phyloP scores from a whole-genome alignment of 1,140 invertebrate genomes.

The Apis dorsata region DNA sequence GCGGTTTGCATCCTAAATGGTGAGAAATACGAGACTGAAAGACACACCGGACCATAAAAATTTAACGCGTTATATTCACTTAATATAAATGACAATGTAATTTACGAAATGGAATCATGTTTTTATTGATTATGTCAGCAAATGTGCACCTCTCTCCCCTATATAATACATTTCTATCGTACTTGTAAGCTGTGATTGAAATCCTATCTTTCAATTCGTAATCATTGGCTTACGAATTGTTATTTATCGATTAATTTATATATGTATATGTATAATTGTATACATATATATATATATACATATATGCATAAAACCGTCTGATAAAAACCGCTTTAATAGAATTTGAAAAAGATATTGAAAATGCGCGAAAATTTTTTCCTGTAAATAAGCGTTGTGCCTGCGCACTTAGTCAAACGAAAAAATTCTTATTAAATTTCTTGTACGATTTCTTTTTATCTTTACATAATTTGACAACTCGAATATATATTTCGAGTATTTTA shows the following conservation, averaged over 20 bases:
- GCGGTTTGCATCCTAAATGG: conserved; percentile 57
- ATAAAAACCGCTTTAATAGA: conserved; percentile 44
- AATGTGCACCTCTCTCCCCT: conserved; percentile 64
- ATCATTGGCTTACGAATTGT: conserved; percentile 59
- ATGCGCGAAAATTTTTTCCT: conserved; percentile 59
- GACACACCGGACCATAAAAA: conserved; percentile 58
- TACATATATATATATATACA: background rate
- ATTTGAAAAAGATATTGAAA: conserved; percentile 46
- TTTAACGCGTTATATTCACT: conserved; percentile 35
- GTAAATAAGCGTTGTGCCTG: conserved; percentile 65
- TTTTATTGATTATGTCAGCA: conserved; percentile 34
- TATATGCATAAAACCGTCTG: conserved; percentile 48
- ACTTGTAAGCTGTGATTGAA: conserved; percentile 68
- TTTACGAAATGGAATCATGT: conserved; percentile 7
- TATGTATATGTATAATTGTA: background rate
- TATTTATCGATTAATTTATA: conserved; percentile 60
- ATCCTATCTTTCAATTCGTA: conserved; percentile 66
- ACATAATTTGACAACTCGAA: background rate
- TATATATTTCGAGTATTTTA: background rate
- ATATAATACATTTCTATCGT: conserved; percentile 53
- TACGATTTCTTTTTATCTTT: conserved; percentile 20
- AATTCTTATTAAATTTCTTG: conserved; percentile 9
- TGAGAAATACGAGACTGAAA: conserved; percentile 65
- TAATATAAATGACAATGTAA: conserved; percentile 1
- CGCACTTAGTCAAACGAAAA: conserved; percentile 28